Percentiles rank a stretch among this genome's conserved stretches.
These are phyloP conservation scores for Diadema setosum DNA, from an alignment of 35 echinoderm and acorn worm genomes.

Conservation along the genomic window DNA sequence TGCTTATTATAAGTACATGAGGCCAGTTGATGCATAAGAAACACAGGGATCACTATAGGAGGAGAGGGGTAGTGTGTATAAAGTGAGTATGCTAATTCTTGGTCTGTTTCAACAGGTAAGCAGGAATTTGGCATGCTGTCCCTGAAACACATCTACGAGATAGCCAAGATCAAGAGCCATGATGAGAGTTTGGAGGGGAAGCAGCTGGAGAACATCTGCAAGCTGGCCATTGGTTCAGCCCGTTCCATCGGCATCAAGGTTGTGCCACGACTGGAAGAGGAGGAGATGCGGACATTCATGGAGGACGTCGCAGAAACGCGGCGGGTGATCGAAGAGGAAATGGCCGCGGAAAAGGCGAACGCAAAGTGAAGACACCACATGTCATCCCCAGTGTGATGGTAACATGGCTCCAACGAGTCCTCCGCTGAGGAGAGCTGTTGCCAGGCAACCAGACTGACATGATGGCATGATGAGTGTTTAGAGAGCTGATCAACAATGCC, in stretches of 20 bases:
- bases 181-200: constrained; percentile 52
- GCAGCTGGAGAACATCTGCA: constrained; percentile 69
- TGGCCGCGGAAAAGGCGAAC: constrained; percentile 9
- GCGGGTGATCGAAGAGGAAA: constrained; percentile 32
- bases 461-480: too few species aligned
- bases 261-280: constrained; percentile 39
- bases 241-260: constrained; percentile 82
- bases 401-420: too few species aligned
- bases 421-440: too few species aligned
- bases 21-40: too few species aligned
- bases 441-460: too few species aligned
- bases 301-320: constrained; percentile 53
- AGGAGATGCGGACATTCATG: constrained; percentile 64
- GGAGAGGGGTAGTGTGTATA: too few species aligned
- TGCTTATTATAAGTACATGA: too few species aligned
- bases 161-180: constrained; percentile 84
- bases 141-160: constrained; percentile 93
- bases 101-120: constrained; percentile 23
- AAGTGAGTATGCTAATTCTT: too few species aligned
- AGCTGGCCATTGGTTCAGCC: constrained; percentile 56
- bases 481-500: too few species aligned
- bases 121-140: constrained; percentile 73
- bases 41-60: too few species aligned
- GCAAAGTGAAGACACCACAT: background rate
- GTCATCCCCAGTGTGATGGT: background rate